Conservation (phyloP, 1,140 invertebrate genomes). For the Ganaspis sp. region DNA sequence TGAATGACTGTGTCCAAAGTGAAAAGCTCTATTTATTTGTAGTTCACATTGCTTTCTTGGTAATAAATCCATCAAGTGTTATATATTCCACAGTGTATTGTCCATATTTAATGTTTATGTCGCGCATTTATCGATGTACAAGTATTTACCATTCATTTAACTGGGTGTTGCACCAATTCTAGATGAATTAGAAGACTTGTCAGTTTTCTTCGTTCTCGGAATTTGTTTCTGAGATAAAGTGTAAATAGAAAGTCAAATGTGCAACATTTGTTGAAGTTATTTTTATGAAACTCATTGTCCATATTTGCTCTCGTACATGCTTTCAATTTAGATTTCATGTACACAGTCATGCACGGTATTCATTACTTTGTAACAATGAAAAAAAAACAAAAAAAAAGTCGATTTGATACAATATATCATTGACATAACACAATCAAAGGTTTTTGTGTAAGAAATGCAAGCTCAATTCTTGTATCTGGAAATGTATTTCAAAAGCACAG, state of each 20-base stretch:
- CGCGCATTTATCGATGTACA: constrained; percentile 18
- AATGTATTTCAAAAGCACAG: constrained; percentile 12
- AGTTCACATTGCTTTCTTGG: not conserved
- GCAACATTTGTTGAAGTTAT: not conserved
- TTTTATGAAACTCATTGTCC: constrained; percentile 33
- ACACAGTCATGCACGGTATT: constrained; percentile 24
- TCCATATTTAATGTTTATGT: not conserved
- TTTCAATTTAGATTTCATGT: not conserved
- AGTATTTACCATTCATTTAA: not conserved
- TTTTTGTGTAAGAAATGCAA: constrained; percentile 13
- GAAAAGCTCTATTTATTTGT: not conserved
- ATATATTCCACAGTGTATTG: not conserved
- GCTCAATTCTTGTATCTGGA: constrained; percentile 35
- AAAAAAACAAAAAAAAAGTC: not conserved
- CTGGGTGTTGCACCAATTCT: not conserved
- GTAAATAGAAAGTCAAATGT: constrained; percentile 11
- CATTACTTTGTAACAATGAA: constrained; percentile 27
- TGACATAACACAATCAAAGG: constrained; percentile 33
- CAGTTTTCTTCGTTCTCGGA: not conserved
- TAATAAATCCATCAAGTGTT: constrained; percentile 24
- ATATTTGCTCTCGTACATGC: constrained; percentile 13
- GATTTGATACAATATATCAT: constrained; percentile 26
- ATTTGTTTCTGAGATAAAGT: not conserved
- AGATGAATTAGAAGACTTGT: not conserved
- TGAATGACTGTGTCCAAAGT: constrained; percentile 23